These are phyloP conservation scores for Hyles lineata DNA, from an alignment of 2,888 invertebrate species.

Conservation along the genomic window DNA sequence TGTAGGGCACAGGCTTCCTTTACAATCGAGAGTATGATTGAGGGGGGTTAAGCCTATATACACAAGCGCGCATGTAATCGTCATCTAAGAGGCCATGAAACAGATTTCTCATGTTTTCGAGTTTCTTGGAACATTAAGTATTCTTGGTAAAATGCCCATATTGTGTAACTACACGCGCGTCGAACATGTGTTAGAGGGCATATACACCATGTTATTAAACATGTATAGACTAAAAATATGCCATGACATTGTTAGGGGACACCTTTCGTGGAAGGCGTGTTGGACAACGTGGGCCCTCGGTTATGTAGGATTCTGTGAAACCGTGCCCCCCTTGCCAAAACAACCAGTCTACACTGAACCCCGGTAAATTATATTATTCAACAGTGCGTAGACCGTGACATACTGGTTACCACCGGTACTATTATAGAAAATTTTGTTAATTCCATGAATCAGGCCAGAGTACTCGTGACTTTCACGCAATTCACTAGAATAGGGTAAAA, in stretches of 20 bases:
- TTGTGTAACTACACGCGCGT: neutral
- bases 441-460: conserved; percentile 49
- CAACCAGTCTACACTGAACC: conserved; percentile 43
- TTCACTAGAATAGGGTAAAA: conserved; percentile 42
- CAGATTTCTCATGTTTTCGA: neutral
- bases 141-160: neutral
- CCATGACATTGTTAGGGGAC: conserved; percentile 42
- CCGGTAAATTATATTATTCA: conserved; percentile 35
- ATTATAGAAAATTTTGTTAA: conserved; percentile 39
- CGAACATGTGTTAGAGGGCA: neutral
- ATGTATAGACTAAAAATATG: conserved; percentile 42
- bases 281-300: conserved; percentile 38
- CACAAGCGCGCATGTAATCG: neutral
- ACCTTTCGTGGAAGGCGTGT: conserved; percentile 49
- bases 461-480: conserved; percentile 44
- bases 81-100: neutral
- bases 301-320: conserved; percentile 45
- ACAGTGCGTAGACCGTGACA: conserved; percentile 39
- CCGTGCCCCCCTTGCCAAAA: conserved; percentile 45
- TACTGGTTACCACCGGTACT: conserved; percentile 38
- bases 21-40: too few relatives aligned
- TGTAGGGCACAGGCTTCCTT: too few relatives aligned
- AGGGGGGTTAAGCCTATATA: too few relatives aligned
- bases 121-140: neutral
- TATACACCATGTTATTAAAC: conserved; percentile 6